phyloP scores from a whole-genome alignment of 2,797 vertebrate genomes.

The Coregonus suidteri region DNA sequence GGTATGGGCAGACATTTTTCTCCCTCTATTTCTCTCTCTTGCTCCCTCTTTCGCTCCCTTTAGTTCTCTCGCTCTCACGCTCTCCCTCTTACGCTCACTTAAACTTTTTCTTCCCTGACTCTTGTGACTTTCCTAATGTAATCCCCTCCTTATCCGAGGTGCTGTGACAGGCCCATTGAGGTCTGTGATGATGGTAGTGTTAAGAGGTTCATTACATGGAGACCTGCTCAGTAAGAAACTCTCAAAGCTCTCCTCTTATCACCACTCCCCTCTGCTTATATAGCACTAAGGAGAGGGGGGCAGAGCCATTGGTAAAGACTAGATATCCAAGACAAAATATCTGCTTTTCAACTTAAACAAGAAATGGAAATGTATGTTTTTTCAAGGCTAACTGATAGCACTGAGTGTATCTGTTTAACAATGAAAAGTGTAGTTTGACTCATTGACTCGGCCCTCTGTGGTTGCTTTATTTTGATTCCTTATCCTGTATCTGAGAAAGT shows the following conservation, averaged over 20 bases:
- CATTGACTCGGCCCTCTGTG: slow-evolving; percentile 35
- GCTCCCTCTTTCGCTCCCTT: slow-evolving; percentile 56
- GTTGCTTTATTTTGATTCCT: slow-evolving; percentile 31
- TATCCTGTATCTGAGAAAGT: slow-evolving; percentile 29
- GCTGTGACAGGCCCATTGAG: slow-evolving; percentile 50
- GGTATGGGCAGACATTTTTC: slow-evolving; percentile 72
- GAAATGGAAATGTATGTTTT: not conserved
- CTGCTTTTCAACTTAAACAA: not conserved
- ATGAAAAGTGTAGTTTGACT: slow-evolving; percentile 21
- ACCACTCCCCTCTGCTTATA: slow-evolving; percentile 23
- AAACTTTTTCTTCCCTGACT: not conserved
- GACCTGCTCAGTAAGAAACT: slow-evolving; percentile 31
- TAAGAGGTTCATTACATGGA: slow-evolving; percentile 46
- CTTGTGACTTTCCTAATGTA: not conserved
- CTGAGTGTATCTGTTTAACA: not conserved
- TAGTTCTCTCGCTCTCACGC: not conserved
- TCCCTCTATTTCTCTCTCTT: slow-evolving; percentile 41
- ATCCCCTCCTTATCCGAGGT: slow-evolving; percentile 36
- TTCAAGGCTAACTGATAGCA: not conserved
- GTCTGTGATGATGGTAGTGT: slow-evolving; percentile 46
- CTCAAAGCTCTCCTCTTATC: slow-evolving; percentile 18
- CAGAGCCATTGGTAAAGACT: not conserved
- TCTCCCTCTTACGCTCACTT: slow-evolving; percentile 20
- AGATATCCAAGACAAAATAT: not conserved
- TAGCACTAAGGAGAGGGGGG: not conserved